Evolutionary conservation across 64 coral and sea anemone genomes (phyloP).

Genomic region (Actinia tenebrosa): DNA sequence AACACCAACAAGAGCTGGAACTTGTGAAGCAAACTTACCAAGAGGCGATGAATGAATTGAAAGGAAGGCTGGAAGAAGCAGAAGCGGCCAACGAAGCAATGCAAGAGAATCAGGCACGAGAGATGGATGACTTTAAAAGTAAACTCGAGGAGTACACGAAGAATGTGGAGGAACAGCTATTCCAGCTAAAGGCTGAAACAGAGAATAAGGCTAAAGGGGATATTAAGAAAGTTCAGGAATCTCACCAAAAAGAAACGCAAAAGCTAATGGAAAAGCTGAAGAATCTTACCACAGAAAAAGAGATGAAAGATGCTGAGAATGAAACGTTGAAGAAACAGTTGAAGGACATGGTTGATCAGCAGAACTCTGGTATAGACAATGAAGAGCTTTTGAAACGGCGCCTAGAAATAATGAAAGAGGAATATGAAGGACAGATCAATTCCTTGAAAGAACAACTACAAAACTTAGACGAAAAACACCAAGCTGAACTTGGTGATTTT

Average conservation of each 20-base stretch:
- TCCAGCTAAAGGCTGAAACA: slow-evolving; percentile 45
- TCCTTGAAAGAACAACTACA: slow-evolving; percentile 76
- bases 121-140: slow-evolving; percentile 69
- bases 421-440: slow-evolving; percentile 61
- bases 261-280: slow-evolving; percentile 2
- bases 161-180: slow-evolving; percentile 61
- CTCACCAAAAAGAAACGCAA: slow-evolving; percentile 2
- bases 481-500: slow-evolving; percentile 50
- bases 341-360: slow-evolving; percentile 27
- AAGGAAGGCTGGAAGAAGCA: slow-evolving; percentile 26
- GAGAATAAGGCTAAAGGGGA: slow-evolving; percentile 35
- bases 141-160: slow-evolving; percentile 53
- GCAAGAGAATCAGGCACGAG: slow-evolving; percentile 50
- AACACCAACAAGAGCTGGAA: slow-evolving; percentile 57
- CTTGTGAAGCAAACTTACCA: slow-evolving; percentile 25
- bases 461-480: slow-evolving; percentile 45
- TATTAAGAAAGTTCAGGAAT: slow-evolving; percentile 22
- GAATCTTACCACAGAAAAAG: neutral
- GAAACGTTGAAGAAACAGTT: slow-evolving; percentile 25
- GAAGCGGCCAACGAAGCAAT: slow-evolving; percentile 41
- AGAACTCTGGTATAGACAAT: slow-evolving; percentile 17
- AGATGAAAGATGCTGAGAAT: neutral
- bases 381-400: slow-evolving; percentile 19
- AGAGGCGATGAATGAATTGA: slow-evolving; percentile 29
- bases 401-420: slow-evolving; percentile 53